Conservation (phyloP, 2,113 vertebrate genomes). For the Peromyscus californicus region DNA sequence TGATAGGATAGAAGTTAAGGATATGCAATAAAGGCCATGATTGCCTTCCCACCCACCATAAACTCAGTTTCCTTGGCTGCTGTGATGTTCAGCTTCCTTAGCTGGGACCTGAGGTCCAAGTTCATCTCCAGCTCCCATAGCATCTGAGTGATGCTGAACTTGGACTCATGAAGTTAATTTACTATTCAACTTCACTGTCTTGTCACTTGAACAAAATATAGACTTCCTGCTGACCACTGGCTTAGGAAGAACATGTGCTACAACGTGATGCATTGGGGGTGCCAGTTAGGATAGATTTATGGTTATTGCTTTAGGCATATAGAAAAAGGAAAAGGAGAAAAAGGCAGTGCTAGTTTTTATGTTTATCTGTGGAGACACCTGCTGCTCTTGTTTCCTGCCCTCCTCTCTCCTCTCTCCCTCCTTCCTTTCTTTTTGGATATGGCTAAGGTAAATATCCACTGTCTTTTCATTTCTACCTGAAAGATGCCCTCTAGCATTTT, state of each 20-base stretch:
- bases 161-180: conserved; percentile 95
- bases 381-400: background rate
- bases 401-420: too few relatives aligned
- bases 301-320: background rate
- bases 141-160: conserved; percentile 93
- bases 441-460: background rate
- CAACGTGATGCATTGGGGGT: background rate
- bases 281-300: background rate
- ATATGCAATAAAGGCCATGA: conserved; percentile 95
- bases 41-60: conserved; percentile 94
- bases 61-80: conserved; percentile 90
- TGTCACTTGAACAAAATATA: conserved; percentile 95
- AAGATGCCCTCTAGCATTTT: background rate
- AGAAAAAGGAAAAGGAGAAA: background rate
- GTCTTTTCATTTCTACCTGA: background rate
- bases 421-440: background rate
- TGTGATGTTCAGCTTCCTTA: conserved; percentile 68
- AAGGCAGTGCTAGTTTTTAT: background rate
- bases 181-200: conserved; percentile 94
- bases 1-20: conserved; percentile 95
- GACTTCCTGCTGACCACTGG: conserved; percentile 91
- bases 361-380: background rate
- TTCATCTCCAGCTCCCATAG: conserved; percentile 96
- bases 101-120: conserved; percentile 72
- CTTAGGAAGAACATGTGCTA: conserved; percentile 90